Base-by-base conservation (phyloP, 2,113 vertebrate genomes). In the Dendropsophus ebraccatus region DNA sequence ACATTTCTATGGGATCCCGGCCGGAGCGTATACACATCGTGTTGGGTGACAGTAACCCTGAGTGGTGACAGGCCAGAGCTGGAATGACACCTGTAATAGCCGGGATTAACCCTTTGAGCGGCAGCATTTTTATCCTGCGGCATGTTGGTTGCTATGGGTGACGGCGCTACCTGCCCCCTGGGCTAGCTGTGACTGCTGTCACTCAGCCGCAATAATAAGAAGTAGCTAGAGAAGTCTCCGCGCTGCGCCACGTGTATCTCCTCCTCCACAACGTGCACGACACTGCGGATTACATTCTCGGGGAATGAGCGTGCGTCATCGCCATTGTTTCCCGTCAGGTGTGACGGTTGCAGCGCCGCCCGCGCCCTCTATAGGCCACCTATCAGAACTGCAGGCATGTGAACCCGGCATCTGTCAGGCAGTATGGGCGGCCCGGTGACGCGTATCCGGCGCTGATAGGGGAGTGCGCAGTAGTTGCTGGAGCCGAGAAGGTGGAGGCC, bases 401-500 rank as follows among this genome's bases (percentile, higher is more conserved):
- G 47, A 5, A 49, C 8, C 9, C 5, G 47, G 52, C 23, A 17
- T 72, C 47, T 28, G 77, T 35, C 49, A 73, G 54, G 82, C 70
- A 5, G 69, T 16, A 52, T 19, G 69, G 81, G 67, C 65, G 67
- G 81, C 4, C 4, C 37, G 65, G n/a, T 86, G 84, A 86, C 84
- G 84, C 52, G 76, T 32, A 35, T 86, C 84, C 84, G 84, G 77
- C 65, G 74, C n/a, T 16, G 4, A n/a, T 2, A 12, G 56, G 25
- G 72, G 32, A 83, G 69, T 52, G 60, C 83, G 83, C 83, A 78
- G 72, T 30, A 32, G 82, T 25, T 45, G 35, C 70, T 60, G 70
- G 32, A 56, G 37, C 35, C 1, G 19, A 50, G 54, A 45, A 72
- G 83, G 28, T 21, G 54, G 73, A 78, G 76, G 76, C 62, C 62